Base-by-base conservation (phyloP, 2,888 invertebrate genomes). In the Lacanobia wlatinum region DNA sequence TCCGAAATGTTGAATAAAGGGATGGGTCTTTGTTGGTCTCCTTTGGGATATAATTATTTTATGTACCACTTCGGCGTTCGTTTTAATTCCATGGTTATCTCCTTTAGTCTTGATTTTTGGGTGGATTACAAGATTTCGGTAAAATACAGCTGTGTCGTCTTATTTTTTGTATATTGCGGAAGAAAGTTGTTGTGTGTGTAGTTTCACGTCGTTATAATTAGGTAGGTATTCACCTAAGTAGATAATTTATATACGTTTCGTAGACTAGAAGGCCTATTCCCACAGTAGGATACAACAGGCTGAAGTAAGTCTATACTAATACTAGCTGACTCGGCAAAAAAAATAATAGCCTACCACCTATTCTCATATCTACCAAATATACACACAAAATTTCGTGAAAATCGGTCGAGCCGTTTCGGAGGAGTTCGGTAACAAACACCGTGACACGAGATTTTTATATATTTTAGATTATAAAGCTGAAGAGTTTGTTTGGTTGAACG, bases 1-100 rank as follows among this genome's bases (percentile, higher is more conserved):
- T 68, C 52, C 60, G 59, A 52, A 77, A 75, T 75, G 66, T 23
- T 63, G 28, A 61, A 70, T 83, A 73, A 69, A 72, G 40, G 16
- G 14, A 16, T 16, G n/a, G 40, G 18, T 59, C 46, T 62, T 80
- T 80, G 59, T 73, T 58, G 40, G 16, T 28, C 58, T 73, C 63
- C 23, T 64, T 34, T 34, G 34, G 34, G 34, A 34, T 34, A 34
- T 34, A 34, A 34, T 10, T 55, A 34, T 64, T 75, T 34, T 34
- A 34, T 34, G 34, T 34, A 34, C 34, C 34, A 34, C 34, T 34
- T 34, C 34, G 34, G 34, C 34, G 9, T 55, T 68, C 4, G n/a
- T 53, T 71, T 55, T 63, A 43, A 58, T 56, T 70, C n/a, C 1
- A 8, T 23, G 16, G 9, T 55, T 60, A 63, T 76, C 61, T 65